Percentiles rank a stretch among this genome's conserved stretches.
phyloP scores from a whole-genome alignment of 1,140 invertebrate species.

The Linepithema humile region DNA sequence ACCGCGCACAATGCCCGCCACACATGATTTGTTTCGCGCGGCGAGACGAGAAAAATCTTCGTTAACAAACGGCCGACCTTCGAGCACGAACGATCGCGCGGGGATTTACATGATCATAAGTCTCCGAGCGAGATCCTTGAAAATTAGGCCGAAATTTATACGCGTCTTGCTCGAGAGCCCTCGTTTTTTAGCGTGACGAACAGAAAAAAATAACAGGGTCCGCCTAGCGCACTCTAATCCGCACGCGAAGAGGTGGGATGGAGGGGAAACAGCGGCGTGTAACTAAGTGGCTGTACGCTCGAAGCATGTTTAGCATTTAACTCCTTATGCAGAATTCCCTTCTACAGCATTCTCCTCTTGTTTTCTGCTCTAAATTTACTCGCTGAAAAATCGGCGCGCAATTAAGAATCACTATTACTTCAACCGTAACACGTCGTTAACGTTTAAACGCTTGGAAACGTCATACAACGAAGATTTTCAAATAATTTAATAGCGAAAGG shows the following conservation, averaged over 20 bases:
- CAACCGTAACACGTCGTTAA: not conserved
- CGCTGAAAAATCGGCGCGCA: not conserved
- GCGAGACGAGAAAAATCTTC: slow-evolving; percentile 37
- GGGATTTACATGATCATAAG: slow-evolving; percentile 47
- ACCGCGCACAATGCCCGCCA: not conserved
- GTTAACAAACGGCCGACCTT: slow-evolving; percentile 28
- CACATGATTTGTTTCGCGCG: slow-evolving; percentile 19
- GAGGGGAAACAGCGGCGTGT: not conserved
- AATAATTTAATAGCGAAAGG: not conserved
- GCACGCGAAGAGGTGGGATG: not conserved
- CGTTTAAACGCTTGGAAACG: not conserved
- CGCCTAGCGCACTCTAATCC: slow-evolving; percentile 27
- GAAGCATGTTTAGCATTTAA: slow-evolving; percentile 32
- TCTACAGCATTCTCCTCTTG: not conserved
- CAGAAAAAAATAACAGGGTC: slow-evolving; percentile 18
- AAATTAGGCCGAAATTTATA: slow-evolving; percentile 53
- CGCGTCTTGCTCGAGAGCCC: slow-evolving; percentile 31
- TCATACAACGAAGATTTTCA: not conserved
- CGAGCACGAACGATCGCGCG: slow-evolving; percentile 42
- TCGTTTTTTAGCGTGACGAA: slow-evolving; percentile 29
- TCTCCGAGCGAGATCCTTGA: not conserved
- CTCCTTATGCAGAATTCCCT: slow-evolving; percentile 4
- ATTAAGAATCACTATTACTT: not conserved
- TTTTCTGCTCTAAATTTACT: not conserved
- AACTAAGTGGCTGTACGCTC: slow-evolving; percentile 44